Evolutionary conservation across 2,113 vertebrate genomes (phyloP).

Genomic region (Amia ocellicauda): DNA sequence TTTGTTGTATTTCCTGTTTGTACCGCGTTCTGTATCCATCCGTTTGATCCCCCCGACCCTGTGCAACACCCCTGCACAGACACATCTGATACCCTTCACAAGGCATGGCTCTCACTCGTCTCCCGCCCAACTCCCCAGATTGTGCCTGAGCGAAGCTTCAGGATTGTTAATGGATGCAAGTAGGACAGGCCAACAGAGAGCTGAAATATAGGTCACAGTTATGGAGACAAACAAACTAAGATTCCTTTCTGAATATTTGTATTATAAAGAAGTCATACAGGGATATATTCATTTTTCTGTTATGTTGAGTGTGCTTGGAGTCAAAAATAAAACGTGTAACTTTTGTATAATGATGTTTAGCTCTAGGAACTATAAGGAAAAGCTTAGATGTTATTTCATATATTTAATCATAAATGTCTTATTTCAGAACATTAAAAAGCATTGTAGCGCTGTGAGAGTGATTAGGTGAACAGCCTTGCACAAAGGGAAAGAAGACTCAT

Average conservation of each 20-base stretch:
- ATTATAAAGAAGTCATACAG: not conserved
- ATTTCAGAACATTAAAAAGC: too few species aligned
- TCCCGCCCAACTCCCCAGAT: not conserved
- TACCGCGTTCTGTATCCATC: too few species aligned
- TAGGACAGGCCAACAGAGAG: conserved; percentile 10
- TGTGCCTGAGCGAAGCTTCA: not conserved
- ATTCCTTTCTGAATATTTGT: too few species aligned
- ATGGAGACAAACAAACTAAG: not conserved
- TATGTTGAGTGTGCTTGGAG: not conserved
- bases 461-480: too few species aligned
- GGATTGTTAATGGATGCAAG: conserved; percentile 1
- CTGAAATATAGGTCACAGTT: conserved; percentile 8
- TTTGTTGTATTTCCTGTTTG: too few species aligned
- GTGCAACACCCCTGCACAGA: too few species aligned
- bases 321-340: not conserved
- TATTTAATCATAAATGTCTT: too few species aligned
- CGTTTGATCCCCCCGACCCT: too few species aligned
- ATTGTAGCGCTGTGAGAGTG: too few species aligned
- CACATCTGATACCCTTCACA: too few species aligned
- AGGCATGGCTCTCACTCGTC: not conserved
- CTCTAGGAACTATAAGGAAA: not conserved
- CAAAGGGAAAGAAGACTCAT: too few species aligned
- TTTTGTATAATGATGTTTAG: not conserved
- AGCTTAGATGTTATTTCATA: too few species aligned
- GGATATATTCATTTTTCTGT: not conserved